Conservation (phyloP, 2,888 invertebrate genomes). For the Pristionchus mayeri region DNA sequence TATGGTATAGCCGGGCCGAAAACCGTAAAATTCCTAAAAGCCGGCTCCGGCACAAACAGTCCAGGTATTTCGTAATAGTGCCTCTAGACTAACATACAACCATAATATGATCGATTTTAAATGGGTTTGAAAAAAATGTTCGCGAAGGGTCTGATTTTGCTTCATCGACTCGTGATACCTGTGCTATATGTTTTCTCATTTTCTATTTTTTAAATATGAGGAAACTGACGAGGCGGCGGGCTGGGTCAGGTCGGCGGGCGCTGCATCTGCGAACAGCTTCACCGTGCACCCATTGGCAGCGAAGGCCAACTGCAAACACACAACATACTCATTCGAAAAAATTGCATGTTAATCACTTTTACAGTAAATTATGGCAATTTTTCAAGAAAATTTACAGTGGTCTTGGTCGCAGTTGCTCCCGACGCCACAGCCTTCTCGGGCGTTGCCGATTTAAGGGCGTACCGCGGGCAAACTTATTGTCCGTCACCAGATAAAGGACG, state of each 20-base stretch:
- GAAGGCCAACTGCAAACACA: slow-evolving; percentile 21
- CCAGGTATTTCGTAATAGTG: too few species aligned
- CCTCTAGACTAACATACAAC: too few species aligned
- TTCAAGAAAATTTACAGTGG: not conserved
- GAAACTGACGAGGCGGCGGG: not conserved
- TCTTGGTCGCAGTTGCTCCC: not conserved
- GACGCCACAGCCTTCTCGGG: not conserved
- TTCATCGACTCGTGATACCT: too few species aligned
- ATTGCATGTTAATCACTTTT: too few species aligned
- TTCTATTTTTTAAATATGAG: too few species aligned
- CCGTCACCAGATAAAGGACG: not conserved
- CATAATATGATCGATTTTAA: too few species aligned
- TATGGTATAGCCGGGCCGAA: too few species aligned
- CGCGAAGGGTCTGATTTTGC: too few species aligned
- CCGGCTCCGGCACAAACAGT: too few species aligned
- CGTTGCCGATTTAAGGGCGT: not conserved
- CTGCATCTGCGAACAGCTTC: not conserved
- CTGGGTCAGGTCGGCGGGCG: slow-evolving; percentile 24
- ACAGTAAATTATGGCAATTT: not conserved
- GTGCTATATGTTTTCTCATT: too few species aligned
- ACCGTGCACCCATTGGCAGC: slow-evolving; percentile 7
- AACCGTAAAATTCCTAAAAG: too few species aligned
- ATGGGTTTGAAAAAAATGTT: too few species aligned
- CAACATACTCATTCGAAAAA: not conserved
- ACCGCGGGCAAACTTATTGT: not conserved